Percentiles rank a stretch among this genome's conserved stretches.
Evolutionary conservation across 2,797 vertebrate genomes (phyloP).

Genomic region (Melanotaenia pygmaea): DNA sequence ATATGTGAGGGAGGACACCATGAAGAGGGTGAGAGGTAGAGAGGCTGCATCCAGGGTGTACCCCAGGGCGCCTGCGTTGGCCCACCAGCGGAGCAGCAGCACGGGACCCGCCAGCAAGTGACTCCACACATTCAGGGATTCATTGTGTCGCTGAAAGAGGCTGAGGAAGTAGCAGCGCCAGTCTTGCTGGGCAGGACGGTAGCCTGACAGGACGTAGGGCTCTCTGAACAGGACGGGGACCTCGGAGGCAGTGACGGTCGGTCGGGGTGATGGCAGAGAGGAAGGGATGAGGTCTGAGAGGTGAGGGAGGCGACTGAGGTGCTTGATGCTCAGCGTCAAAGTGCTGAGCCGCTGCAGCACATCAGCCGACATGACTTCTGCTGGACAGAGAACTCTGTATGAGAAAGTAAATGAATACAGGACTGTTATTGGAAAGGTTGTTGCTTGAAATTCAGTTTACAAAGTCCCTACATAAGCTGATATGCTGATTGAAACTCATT

Average conservation of each 20-base stretch:
- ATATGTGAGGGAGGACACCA: constrained; percentile 86
- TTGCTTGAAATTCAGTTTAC: background rate
- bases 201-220: constrained; percentile 90
- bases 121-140: constrained; percentile 93
- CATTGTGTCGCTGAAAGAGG: constrained; percentile 94
- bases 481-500: background rate
- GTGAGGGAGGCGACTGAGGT: constrained; percentile 82
- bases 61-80: constrained; percentile 78
- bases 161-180: constrained; percentile 93
- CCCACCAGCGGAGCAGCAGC: constrained; percentile 87
- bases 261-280: constrained; percentile 81
- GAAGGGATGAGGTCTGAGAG: constrained; percentile 80
- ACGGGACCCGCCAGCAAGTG: constrained; percentile 86
- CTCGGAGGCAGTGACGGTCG: constrained; percentile 84
- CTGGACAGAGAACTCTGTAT: background rate
- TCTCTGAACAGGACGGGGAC: constrained; percentile 91
- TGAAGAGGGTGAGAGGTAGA: constrained; percentile 87
- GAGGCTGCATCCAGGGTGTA: constrained; percentile 66
- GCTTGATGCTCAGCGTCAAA: constrained; percentile 85
- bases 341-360: constrained; percentile 85
- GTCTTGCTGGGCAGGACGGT: constrained; percentile 86
- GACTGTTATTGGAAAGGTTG: background rate
- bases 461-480: background rate
- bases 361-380: constrained; percentile 62
- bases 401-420: background rate